Percentiles rank a stretch among this genome's conserved stretches.
These are phyloP conservation scores for Hydrotaea diabolus DNA, from an alignment of 2,888 invertebrate genomes.

Conservation along the genomic window DNA sequence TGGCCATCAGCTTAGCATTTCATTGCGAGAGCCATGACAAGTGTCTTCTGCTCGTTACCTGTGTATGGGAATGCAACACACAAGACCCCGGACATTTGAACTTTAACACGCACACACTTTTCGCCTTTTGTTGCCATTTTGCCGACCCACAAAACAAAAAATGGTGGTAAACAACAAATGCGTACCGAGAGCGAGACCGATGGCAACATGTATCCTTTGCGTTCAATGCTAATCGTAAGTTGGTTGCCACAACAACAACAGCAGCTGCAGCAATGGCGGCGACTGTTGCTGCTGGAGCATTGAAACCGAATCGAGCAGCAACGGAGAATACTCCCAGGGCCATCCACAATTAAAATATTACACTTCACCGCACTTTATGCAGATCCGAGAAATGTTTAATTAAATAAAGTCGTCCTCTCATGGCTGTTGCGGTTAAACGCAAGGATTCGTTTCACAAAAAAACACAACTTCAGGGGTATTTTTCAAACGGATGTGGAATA, in stretches of 20 bases:
- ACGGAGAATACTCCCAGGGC: not conserved
- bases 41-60: not conserved
- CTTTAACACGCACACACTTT: conserved; percentile 26
- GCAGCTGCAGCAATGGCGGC: not conserved
- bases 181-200: not conserved
- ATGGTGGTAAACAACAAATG: conserved; percentile 8
- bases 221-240: conserved; percentile 28
- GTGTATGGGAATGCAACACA: not conserved
- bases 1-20: not conserved
- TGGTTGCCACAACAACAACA: not conserved
- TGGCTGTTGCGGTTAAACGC: conserved; percentile 43
- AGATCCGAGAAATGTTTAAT: conserved; percentile 49
- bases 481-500: conserved; percentile 8
- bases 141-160: not conserved
- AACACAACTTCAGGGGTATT: conserved; percentile 35
- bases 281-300: no score
- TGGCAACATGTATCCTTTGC: conserved; percentile 6
- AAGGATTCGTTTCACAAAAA: conserved; percentile 52
- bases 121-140: conserved; percentile 7
- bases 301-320: not conserved
- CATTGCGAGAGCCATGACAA: not conserved
- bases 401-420: conserved; percentile 47
- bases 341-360: conserved; percentile 41
- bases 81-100: conserved; percentile 8
- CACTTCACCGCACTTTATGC: conserved; percentile 46